Percentiles rank a stretch among this genome's conserved stretches.
phyloP scores from a whole-genome alignment of 2,113 vertebrate genomes.

The Rhinichthys klamathensis region DNA sequence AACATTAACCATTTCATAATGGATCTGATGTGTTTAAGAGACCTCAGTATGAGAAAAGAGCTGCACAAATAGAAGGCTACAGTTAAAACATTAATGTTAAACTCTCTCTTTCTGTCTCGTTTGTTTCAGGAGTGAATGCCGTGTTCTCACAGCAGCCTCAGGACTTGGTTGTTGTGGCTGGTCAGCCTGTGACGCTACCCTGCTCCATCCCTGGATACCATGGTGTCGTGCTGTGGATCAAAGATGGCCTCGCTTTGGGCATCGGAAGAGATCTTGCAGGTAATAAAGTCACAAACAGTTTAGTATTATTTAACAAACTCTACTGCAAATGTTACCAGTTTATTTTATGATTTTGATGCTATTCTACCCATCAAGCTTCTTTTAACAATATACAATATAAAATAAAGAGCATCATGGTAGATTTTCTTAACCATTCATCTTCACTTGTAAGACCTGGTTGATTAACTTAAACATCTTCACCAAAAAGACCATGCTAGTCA shows the following conservation, averaged over 20 bases:
- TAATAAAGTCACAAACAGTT: conserved; percentile 63
- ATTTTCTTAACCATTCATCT: neutral
- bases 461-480: neutral
- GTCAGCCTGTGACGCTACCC: conserved; percentile 89
- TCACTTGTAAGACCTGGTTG: neutral
- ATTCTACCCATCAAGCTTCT: neutral
- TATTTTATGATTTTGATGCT: neutral
- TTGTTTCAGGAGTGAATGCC: conserved; percentile 79
- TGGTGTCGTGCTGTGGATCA: conserved; percentile 96
- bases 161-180: conserved; percentile 93
- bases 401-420: neutral
- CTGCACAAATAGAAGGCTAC: neutral
- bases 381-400: too few species aligned
- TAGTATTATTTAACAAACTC: neutral
- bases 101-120: neutral
- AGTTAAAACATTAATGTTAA: neutral
- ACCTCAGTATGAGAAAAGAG: neutral
- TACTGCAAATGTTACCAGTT: neutral
- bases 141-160: conserved; percentile 95
- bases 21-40: conserved; percentile 22
- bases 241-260: conserved; percentile 92
- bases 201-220: conserved; percentile 93
- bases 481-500: neutral
- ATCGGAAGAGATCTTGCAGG: conserved; percentile 94
- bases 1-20: conserved; percentile 33